Evolutionary conservation across 2,888 invertebrate species (phyloP).

Genomic region (Leptopterna dolabrata): DNA sequence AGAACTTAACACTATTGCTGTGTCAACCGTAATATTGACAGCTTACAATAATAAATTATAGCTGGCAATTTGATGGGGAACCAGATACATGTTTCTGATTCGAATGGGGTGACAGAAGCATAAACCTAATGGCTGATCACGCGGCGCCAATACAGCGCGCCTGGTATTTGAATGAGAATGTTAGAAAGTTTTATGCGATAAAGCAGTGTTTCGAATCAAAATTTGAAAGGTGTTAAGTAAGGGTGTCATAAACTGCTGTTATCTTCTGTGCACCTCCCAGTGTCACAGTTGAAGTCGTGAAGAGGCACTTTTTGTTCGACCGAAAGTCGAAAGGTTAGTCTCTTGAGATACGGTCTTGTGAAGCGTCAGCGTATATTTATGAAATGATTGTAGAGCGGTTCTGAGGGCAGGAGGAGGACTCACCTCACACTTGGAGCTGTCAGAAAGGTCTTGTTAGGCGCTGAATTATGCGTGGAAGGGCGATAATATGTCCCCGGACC

Average conservation of each 20-base stretch:
- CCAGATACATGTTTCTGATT: no score
- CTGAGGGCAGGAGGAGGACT: neutral
- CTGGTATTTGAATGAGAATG: no score
- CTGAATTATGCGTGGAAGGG: slow-evolving; percentile 46
- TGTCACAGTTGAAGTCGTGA: neutral
- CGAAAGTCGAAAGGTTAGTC: slow-evolving; percentile 33
- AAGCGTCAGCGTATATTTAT: slow-evolving; percentile 46
- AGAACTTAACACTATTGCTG: no score
- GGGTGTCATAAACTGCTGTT: neutral
- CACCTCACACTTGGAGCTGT: slow-evolving; percentile 51
- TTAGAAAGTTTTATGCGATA: no score
- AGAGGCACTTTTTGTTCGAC: neutral
- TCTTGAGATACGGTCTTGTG: slow-evolving; percentile 29
- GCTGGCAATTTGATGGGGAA: no score
- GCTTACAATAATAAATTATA: no score
- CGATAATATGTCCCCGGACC: slow-evolving; percentile 52
- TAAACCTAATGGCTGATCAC: no score
- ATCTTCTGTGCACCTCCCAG: neutral
- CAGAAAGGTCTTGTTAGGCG: slow-evolving; percentile 51
- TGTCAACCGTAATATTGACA: no score
- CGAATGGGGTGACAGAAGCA: no score
- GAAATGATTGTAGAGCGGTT: slow-evolving; percentile 44
- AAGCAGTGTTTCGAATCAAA: no score
- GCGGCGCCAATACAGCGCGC: no score
- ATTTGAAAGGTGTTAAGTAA: neutral